Evolutionary conservation across 1,140 invertebrate genomes (phyloP).

Genomic region (Holcopasites calliopsidis): DNA sequence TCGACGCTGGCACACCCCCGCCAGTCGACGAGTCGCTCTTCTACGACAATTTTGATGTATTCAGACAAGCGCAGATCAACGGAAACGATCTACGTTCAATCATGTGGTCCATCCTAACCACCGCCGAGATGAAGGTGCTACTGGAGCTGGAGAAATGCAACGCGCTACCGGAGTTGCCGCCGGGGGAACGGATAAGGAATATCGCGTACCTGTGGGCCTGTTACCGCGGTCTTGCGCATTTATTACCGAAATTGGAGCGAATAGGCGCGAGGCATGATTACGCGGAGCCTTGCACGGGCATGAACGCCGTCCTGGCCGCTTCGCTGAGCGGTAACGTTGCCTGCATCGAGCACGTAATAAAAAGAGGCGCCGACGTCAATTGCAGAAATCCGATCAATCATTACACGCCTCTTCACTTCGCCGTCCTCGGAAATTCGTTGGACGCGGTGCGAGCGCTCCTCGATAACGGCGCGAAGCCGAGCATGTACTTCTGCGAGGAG

Average conservation of each 20-base stretch:
- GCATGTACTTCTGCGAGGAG: conserved; percentile 47
- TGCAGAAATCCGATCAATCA: conserved; percentile 75
- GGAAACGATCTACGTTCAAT: conserved; percentile 75
- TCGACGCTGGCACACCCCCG: conserved; percentile 74
- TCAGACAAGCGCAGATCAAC: conserved; percentile 73
- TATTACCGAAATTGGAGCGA: conserved; percentile 69
- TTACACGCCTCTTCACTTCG: conserved; percentile 82
- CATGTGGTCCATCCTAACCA: conserved; percentile 74
- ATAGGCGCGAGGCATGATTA: conserved; percentile 66
- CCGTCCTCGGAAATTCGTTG: conserved; percentile 80
- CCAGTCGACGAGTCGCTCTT: conserved; percentile 75
- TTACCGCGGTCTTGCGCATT: conserved; percentile 68
- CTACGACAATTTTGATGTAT: conserved; percentile 73
- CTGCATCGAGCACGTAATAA: conserved; percentile 73
- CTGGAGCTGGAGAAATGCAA: conserved; percentile 75
- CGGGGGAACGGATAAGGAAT: conserved; percentile 62
- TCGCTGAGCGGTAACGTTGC: conserved; percentile 68
- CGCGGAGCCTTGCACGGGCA: conserved; percentile 70
- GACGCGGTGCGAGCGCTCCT: conserved; percentile 80
- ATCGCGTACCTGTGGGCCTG: conserved; percentile 74
- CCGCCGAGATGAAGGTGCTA: conserved; percentile 73
- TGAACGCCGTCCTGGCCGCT: conserved; percentile 71
- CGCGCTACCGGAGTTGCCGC: conserved; percentile 21
- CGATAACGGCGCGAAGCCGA: conserved; percentile 77
- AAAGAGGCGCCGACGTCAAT: conserved; percentile 69